phyloP scores from a whole-genome alignment of 2,113 vertebrate genomes.

The Nestor notabilis region DNA sequence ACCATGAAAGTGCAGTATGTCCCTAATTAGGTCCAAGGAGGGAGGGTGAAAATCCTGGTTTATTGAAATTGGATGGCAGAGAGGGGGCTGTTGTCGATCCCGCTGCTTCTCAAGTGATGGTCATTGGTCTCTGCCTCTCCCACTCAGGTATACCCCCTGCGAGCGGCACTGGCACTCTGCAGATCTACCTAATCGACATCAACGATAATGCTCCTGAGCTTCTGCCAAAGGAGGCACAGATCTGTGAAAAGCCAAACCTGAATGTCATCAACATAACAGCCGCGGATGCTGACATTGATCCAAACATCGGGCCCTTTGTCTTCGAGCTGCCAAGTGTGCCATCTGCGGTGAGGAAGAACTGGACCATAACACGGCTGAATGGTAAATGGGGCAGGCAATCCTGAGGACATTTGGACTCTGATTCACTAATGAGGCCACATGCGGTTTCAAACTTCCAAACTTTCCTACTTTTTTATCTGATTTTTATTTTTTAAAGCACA shows the following conservation, averaged over 20 bases:
- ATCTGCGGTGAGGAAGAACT: conserved; percentile 88
- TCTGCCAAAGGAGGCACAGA: conserved; percentile 90
- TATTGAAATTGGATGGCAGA: not conserved
- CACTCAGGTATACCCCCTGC: conserved; percentile 85
- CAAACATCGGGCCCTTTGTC: conserved; percentile 93
- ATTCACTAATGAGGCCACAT: not conserved
- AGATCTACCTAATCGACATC: conserved; percentile 95
- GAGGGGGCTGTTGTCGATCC: not conserved
- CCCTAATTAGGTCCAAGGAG: not conserved
- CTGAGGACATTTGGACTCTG: not conserved
- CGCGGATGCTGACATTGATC: conserved; percentile 88
- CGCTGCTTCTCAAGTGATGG: rapidly evolving
- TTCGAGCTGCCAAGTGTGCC: conserved; percentile 91
- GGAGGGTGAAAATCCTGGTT: not conserved
- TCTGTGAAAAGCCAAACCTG: conserved; percentile 88
- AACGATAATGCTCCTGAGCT: conserved; percentile 94
- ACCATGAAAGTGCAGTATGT: conserved; percentile 8
- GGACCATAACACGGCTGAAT: conserved; percentile 91
- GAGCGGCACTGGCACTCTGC: conserved; percentile 93
- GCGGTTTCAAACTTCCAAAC: conserved; percentile 10
- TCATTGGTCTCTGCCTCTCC: not conserved
- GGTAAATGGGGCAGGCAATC: conserved; percentile 80
- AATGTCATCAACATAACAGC: conserved; percentile 94
- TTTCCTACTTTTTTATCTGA: not conserved
- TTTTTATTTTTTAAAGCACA: conserved; percentile 44